Percentiles rank a stretch among this genome's conserved stretches.
Conservation (phyloP, 2,888 invertebrate genomes). For the Matsumyia berberina region DNA sequence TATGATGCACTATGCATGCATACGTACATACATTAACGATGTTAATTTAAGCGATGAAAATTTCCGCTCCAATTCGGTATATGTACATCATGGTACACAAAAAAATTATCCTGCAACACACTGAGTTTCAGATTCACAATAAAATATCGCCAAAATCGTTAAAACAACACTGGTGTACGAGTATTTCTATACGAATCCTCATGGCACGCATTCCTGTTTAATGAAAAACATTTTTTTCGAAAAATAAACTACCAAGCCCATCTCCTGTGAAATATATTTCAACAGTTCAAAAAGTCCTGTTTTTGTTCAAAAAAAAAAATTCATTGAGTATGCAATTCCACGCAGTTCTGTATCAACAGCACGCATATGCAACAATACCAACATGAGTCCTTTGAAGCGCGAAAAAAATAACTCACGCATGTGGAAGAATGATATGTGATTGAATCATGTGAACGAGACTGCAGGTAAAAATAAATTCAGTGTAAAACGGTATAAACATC, state of each 20-base stretch:
- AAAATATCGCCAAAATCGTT: not conserved
- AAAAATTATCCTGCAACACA: not conserved
- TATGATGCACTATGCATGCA: not conserved
- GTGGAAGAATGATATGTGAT: conserved; percentile 37
- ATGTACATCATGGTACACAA: not conserved
- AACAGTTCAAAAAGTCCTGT: not conserved
- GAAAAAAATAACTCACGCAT: conserved; percentile 13
- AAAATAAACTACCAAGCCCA: not conserved
- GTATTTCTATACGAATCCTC: conserved; percentile 17
- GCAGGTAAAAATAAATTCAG: not conserved
- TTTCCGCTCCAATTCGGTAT: conserved; percentile 5
- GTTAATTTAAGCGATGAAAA: conserved; percentile 2
- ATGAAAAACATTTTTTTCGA: conserved; percentile 16
- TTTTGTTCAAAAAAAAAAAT: conserved; percentile 1
- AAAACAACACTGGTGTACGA: not conserved
- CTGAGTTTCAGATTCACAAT: not conserved
- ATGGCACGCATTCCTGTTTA: conserved; percentile 13
- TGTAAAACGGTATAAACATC: too few species aligned
- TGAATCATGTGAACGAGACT: not conserved
- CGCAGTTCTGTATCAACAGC: too few species aligned
- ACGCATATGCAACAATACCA: too few species aligned
- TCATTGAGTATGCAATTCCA: not conserved
- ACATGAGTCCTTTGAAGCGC: conserved; percentile 5
- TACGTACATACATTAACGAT: not conserved
- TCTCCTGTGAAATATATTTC: not conserved